Evolutionary conservation across 2,113 vertebrate species (phyloP).

Genomic region (Dipodomys spectabilis): DNA sequence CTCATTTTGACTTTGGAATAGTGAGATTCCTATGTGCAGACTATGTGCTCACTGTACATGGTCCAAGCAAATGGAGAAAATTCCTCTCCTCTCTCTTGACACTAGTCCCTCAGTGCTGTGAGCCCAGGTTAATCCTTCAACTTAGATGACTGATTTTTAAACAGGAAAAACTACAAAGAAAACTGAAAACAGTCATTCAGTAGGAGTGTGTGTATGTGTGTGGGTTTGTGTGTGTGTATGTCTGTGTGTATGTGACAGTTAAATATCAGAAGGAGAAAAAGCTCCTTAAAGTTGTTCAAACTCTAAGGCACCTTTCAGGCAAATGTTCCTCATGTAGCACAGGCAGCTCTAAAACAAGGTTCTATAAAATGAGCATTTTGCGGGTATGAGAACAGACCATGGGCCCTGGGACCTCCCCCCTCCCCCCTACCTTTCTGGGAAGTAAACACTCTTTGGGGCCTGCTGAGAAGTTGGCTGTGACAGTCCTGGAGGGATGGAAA

Average conservation of each 20-base stretch:
- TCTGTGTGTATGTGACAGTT: background rate
- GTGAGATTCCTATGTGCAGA: background rate
- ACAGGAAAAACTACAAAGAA: constrained; percentile 39
- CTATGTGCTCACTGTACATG: background rate
- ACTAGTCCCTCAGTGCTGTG: background rate
- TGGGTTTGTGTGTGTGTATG: background rate
- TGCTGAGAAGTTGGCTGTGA: constrained; percentile 58
- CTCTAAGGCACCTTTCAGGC: background rate
- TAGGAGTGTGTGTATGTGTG: background rate
- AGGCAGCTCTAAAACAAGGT: constrained; percentile 44
- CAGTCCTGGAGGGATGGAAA: constrained; percentile 40
- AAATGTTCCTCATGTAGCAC: constrained; percentile 46
- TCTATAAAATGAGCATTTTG: constrained; percentile 72
- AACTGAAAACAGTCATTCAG: background rate
- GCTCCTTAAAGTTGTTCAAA: constrained; percentile 40
- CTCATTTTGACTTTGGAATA: constrained; percentile 13
- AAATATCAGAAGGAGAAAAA: constrained; percentile 49
- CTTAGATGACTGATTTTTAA: constrained; percentile 31
- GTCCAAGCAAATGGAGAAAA: background rate
- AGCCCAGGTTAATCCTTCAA: constrained; percentile 8
- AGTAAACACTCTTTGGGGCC: constrained; percentile 65
- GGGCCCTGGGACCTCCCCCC: background rate
- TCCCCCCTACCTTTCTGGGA: background rate
- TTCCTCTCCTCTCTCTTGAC: background rate
- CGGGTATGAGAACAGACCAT: constrained; percentile 66